Percentiles rank a stretch among this genome's conserved stretches.
These are phyloP conservation scores for Spisula solida DNA, from an alignment of 2,888 invertebrate species.

Conservation along the genomic window DNA sequence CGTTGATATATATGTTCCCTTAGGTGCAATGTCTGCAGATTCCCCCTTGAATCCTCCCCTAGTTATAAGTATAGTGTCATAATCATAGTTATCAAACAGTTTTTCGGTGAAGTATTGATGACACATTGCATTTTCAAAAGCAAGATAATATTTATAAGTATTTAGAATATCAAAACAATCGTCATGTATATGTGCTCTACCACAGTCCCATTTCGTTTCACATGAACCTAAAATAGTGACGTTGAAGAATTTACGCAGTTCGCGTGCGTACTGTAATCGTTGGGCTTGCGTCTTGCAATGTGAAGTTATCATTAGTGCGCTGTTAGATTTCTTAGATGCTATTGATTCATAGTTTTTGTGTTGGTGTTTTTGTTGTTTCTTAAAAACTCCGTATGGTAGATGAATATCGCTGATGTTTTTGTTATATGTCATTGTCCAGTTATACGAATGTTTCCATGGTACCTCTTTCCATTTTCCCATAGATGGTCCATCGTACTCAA, in stretches of 20 bases:
- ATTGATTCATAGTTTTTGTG: background rate
- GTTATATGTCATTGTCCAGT: background rate
- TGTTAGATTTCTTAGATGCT: background rate
- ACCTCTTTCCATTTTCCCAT: background rate
- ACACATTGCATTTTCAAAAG: background rate
- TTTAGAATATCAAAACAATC: background rate
- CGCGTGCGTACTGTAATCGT: background rate
- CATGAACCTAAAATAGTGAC: background rate
- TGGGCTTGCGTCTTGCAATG: background rate
- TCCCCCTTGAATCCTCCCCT: background rate
- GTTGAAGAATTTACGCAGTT: background rate
- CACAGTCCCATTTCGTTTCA: background rate
- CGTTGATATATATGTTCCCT: conserved; percentile 1
- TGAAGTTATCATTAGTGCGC: background rate
- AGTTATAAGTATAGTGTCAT: background rate
- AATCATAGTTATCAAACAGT: background rate
- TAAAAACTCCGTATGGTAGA: background rate
- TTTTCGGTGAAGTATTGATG: background rate
- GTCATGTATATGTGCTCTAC: background rate
- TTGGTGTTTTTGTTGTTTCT: background rate
- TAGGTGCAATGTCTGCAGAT: background rate
- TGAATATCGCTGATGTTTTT: background rate
- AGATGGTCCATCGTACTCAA: background rate
- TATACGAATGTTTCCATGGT: background rate
- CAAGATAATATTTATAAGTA: background rate